These are phyloP conservation scores for Drosophila lacteicornis DNA, from an alignment of 1,140 invertebrate species.

Conservation along the genomic window DNA sequence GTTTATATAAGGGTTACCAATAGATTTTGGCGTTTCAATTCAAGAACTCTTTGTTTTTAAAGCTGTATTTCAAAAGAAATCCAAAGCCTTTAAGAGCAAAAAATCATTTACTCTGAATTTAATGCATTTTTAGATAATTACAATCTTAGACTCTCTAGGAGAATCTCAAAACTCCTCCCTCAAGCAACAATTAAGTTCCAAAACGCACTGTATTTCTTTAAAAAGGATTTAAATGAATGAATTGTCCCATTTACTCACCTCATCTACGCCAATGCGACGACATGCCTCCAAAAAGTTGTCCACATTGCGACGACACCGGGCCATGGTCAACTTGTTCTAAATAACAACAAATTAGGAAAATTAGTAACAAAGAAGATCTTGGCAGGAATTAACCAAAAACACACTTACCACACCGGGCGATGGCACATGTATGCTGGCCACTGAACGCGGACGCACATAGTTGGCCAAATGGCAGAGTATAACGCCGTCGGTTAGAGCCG, in stretches of 20 bases:
- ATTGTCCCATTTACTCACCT: slow-evolving; percentile 88
- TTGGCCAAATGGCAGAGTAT: slow-evolving; percentile 97
- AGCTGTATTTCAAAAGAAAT: no score
- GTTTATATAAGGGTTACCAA: no score
- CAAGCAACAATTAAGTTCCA: background rate
- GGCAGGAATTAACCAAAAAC: background rate
- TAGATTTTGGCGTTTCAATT: no score
- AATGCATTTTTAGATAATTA: background rate
- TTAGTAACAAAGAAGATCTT: no score
- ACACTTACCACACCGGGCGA: slow-evolving; percentile 94
- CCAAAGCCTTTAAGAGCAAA: background rate
- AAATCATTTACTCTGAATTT: background rate
- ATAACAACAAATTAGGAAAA: slow-evolving; percentile 11
- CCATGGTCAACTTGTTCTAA: slow-evolving; percentile 97
- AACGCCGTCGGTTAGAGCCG: slow-evolving; percentile 95
- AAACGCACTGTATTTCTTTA: slow-evolving; percentile 13
- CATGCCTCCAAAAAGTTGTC: slow-evolving; percentile 98
- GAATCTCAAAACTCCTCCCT: background rate
- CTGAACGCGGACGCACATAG: slow-evolving; percentile 94
- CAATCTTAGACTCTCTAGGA: no score
- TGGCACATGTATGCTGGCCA: slow-evolving; percentile 97
- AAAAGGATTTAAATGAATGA: background rate
- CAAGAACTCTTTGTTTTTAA: no score
- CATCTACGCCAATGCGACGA: slow-evolving; percentile 95
- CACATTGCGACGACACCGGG: slow-evolving; percentile 96